Evolutionary conservation across 2,888 invertebrate genomes (phyloP), one percentile per base, ranked within the genome.

Genomic region (Cheilosia scutellata): DNA sequence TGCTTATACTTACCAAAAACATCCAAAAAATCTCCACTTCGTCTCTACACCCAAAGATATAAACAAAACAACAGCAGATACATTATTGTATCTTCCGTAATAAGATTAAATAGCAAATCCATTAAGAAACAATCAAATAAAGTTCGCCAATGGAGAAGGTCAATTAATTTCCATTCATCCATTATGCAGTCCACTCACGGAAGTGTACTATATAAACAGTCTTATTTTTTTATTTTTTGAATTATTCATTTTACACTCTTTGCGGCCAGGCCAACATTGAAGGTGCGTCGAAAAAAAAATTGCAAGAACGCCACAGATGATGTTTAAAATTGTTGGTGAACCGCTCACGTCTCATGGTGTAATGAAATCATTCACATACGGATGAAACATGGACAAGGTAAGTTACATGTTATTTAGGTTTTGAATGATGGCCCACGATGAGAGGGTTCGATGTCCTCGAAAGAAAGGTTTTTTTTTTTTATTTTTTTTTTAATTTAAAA

Each of bases 381-480:
- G 37, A 37, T 37, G 37, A 29, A 40, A 40, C 53, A 40, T 65
- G 25, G 40, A 9, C 47, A 5, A 20, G 16, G 40, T 20, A 6
- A 5, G 20, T 44, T 11, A 4, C 16, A 33, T 31, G 31, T 31
- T 6, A 9, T 63, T 31, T 29, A 2, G 6, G 4, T 49, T 49
- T 44, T 65, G 5, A 33, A 31, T 55, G 37, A 44, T 7, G 31
- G 7, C 58, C n/a, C n/a, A 27, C n/a, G 47, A 47, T 58, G 37
- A 49, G 58, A 58, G 58, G 71, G 58, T 71, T 57, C 70, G 57
- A 31, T 70, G 44, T 57, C 47, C 70, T 68, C 42, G 9, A 66
- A 51, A 51, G 51, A 27, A 40, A 37, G 2, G 33, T 47, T 13
- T 11, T 42, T 2, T 4, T n/a, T 42, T 44, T n/a, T 16, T n/a